Base-by-base conservation (phyloP, 2,113 vertebrate species). In the Oncorhynchus nerka region DNA sequence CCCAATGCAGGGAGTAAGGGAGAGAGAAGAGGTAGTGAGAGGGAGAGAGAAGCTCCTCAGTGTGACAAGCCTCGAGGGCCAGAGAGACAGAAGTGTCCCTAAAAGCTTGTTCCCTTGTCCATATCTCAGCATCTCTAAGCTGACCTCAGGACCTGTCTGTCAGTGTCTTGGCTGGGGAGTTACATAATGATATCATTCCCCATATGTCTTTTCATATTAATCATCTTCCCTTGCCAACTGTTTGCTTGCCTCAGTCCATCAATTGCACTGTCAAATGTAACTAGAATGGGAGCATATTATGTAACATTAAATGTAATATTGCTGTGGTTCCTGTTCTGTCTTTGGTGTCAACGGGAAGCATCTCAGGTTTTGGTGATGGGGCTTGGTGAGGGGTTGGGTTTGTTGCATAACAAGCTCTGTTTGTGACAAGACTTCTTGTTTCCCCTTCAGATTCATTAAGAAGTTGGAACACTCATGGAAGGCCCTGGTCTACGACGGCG, bases 401-500 rank as follows among this genome's bases (percentile, higher is more conserved):
- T 55, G 51, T 86, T 69, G 70, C 32, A 66, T 20, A 75, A 79
- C 34, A 15, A 59, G 64, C 51, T n/a, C 68, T 28, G 8, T 75
- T 78, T 70, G 30, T 89, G 45, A 87, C 32, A 34, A 80, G 15
- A 26, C 66, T 57, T 76, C 79, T 34, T 86, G 75, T 78, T 73
- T 5, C 79, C 5, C 79, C 67, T 71, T 62, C 89, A 99, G 98
- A 83, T 95, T 99, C 88, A 97, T 99, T 83, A 99, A 99, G 91
- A 99, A 97, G 85, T 84, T 99, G 92, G 98, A 99, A 76, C 98
- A 99, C 92, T 99, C 98, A 12, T 99, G 98, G 97, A 99, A 99
- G 90, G 97, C 98, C 55, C 95, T 99, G 73, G 96, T 99, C 86
- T 98, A 99, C 81, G 98, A 99, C 84, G 97, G 98, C 22, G 98